phyloP scores from a whole-genome alignment of 2,797 vertebrate species.

The Parotocinclus haroldoi region DNA sequence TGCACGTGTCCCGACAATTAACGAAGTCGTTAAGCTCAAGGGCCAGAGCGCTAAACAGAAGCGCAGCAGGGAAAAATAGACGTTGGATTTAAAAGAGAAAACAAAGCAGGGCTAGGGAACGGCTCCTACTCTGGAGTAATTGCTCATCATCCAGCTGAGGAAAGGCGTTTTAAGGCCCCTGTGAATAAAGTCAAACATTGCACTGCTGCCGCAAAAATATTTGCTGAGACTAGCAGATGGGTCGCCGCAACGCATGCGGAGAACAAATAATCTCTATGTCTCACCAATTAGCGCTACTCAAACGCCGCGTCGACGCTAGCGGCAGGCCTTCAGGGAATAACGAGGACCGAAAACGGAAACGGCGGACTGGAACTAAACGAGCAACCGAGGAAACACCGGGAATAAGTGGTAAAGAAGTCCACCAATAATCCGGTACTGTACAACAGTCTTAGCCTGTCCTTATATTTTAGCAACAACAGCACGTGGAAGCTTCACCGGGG shows the following conservation, averaged over 20 bases:
- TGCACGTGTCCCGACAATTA: constrained; percentile 32
- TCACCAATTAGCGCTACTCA: constrained; percentile 16
- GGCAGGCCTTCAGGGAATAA: constrained; percentile 10
- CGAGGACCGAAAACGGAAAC: no score
- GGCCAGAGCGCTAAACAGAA: not conserved
- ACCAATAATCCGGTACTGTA: no score
- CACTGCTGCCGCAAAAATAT: constrained; percentile 21
- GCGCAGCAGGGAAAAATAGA: constrained; percentile 3
- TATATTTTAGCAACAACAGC: no score
- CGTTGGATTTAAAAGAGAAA: constrained; percentile 1
- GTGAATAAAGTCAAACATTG: constrained; percentile 63
- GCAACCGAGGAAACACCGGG: no score
- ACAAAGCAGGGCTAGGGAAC: constrained; percentile 29
- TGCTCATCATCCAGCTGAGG: constrained; percentile 46
- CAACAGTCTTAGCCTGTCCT: no score
- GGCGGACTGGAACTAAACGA: no score
- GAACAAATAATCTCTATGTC: constrained; percentile 41
- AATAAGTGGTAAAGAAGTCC: no score
- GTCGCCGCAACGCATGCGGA: constrained; percentile 32
- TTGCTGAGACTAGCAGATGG: constrained; percentile 31
- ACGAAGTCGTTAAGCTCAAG: constrained; percentile 30
- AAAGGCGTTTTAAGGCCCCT: constrained; percentile 56
- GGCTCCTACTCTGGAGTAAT: constrained; percentile 22
- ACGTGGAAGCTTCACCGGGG: no score
- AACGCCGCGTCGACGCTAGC: constrained; percentile 13